Percentiles rank a stretch among this genome's conserved stretches.
Evolutionary conservation across 2,888 invertebrate genomes (phyloP).

Genomic region (Machimus rusticus): DNA sequence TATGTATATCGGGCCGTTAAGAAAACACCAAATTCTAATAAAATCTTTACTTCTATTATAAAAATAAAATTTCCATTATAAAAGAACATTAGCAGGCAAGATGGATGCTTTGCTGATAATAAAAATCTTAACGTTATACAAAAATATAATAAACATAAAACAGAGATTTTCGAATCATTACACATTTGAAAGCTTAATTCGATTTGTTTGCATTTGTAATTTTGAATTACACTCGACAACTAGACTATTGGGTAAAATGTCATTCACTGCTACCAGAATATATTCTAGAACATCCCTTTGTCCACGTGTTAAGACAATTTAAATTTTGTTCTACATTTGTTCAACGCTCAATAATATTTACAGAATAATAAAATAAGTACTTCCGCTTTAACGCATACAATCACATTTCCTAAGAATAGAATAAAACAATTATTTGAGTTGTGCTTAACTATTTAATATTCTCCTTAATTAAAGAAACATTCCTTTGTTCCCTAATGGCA

Average conservation of each 20-base stretch:
- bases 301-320: background rate
- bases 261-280: background rate
- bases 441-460: background rate
- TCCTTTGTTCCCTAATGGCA: constrained; percentile 31
- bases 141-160: constrained; percentile 30
- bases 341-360: constrained; percentile 17
- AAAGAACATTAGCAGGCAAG: constrained; percentile 45
- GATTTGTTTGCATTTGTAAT: constrained; percentile 7
- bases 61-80: constrained; percentile 40
- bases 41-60: constrained; percentile 36
- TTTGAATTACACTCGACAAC: constrained; percentile 17
- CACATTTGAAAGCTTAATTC: constrained; percentile 9
- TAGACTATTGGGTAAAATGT: constrained; percentile 1
- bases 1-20: background rate
- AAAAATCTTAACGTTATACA: constrained; percentile 24
- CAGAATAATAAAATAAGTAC: constrained; percentile 8
- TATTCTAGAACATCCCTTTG: background rate
- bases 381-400: constrained; percentile 25
- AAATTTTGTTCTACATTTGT: background rate
- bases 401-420: constrained; percentile 29
- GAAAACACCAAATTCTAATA: background rate
- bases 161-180: constrained; percentile 9
- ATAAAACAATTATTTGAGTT: constrained; percentile 26
- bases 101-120: constrained; percentile 48
- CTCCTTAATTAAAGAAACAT: constrained; percentile 14